Evolutionary conservation across 2,113 vertebrate species (phyloP).

Genomic region (Narcine bancroftii): DNA sequence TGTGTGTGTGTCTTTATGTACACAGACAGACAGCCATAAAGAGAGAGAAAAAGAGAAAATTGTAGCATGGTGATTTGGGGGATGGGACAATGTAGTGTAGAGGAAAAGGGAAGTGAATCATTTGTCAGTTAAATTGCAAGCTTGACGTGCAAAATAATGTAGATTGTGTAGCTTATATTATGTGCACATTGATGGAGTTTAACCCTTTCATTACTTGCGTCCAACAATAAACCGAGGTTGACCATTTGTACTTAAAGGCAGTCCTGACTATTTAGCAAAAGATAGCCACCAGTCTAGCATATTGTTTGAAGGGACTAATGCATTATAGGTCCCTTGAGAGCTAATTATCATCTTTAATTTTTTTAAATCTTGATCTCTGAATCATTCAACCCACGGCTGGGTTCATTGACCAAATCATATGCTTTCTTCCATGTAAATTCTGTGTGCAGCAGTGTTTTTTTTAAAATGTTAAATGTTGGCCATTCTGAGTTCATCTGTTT

Average conservation of each 20-base stretch:
- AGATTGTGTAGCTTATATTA: conserved; percentile 37
- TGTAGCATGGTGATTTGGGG: conserved; percentile 29
- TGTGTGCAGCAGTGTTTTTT: background rate
- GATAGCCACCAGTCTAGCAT: background rate
- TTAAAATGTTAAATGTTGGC: background rate
- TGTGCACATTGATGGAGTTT: conserved; percentile 19
- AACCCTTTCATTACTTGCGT: conserved; percentile 3
- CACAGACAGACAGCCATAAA: no score
- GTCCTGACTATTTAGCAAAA: background rate
- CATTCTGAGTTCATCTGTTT: background rate
- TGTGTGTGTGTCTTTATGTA: background rate
- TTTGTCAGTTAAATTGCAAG: conserved; percentile 37
- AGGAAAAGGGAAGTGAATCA: conserved; percentile 36
- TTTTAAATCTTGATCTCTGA: conserved; percentile 19
- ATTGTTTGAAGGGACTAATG: background rate
- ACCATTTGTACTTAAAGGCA: background rate
- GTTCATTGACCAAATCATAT: background rate
- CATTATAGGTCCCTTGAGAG: background rate
- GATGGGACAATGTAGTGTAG: conserved; percentile 25
- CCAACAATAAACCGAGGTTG: background rate
- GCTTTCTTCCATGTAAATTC: background rate
- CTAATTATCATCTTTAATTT: background rate
- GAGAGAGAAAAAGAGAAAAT: background rate
- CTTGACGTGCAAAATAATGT: conserved; percentile 37
- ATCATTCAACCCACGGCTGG: background rate